Conservation (phyloP, 2,888 invertebrate genomes). For the Allacma fusca region DNA sequence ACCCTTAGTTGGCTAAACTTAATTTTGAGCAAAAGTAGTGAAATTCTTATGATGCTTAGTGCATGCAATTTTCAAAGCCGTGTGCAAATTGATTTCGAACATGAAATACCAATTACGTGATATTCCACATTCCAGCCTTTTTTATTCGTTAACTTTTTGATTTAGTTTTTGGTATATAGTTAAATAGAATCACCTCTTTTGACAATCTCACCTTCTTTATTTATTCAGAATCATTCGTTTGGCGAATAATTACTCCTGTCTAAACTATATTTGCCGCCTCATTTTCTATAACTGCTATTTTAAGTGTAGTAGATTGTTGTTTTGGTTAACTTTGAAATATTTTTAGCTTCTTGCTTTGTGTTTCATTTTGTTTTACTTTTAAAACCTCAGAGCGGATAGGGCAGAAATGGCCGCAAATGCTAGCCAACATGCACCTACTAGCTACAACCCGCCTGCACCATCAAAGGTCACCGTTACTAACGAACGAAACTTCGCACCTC, state of each 20-base stretch:
- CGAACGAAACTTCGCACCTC: slow-evolving; percentile 28
- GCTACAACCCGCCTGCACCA: slow-evolving; percentile 16
- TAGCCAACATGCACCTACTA: slow-evolving; percentile 37
- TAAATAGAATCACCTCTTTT: too few species aligned
- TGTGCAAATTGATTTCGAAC: not conserved
- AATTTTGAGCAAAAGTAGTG: not conserved
- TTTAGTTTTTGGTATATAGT: not conserved
- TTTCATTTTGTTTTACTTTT: slow-evolving; percentile 37
- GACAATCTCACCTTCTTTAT: too few species aligned
- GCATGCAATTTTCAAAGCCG: not conserved
- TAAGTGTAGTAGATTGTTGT: not conserved
- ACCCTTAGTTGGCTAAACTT: not conserved
- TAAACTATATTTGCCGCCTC: too few species aligned
- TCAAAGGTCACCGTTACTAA: slow-evolving; percentile 28
- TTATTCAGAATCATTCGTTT: too few species aligned
- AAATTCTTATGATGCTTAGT: not conserved
- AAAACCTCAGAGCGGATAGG: slow-evolving; percentile 57
- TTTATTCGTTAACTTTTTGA: not conserved
- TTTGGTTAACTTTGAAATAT: not conserved
- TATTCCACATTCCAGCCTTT: not conserved
- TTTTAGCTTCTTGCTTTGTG: slow-evolving; percentile 39
- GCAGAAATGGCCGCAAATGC: slow-evolving; percentile 61
- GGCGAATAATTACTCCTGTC: too few species aligned
- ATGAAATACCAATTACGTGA: not conserved
- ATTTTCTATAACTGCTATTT: too few species aligned